Evolutionary conservation across 2,113 vertebrate genomes (phyloP).

Genomic region (Etia nguti): DNA sequence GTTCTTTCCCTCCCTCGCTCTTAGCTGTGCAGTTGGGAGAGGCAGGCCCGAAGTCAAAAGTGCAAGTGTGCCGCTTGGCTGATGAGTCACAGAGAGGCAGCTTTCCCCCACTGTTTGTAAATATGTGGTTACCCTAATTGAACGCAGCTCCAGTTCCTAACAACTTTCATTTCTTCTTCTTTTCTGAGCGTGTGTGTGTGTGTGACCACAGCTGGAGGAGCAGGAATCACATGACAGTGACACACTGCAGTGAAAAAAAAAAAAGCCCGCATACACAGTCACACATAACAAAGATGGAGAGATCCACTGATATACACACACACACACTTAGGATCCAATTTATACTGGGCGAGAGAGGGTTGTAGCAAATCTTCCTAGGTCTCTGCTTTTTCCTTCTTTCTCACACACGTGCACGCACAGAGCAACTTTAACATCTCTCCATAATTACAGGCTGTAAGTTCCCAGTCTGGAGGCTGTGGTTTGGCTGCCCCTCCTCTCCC

Average conservation of each 20-base stretch:
- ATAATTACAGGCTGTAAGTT: constrained; percentile 67
- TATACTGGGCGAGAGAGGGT: not conserved
- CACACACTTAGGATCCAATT: not conserved
- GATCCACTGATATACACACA: not conserved
- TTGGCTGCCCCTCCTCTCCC: constrained; percentile 62
- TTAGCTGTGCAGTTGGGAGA: constrained; percentile 33
- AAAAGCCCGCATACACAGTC: not conserved
- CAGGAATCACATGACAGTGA: constrained; percentile 20
- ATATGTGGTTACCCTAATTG: constrained; percentile 73
- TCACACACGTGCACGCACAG: not conserved
- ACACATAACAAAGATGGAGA: constrained; percentile 7
- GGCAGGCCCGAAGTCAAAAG: constrained; percentile 63
- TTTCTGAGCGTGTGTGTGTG: not conserved
- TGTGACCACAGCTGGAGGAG: constrained; percentile 38
- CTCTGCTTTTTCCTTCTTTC: not conserved
- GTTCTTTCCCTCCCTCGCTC: constrained; percentile 20
- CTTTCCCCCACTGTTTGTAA: constrained; percentile 69
- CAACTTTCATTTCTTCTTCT: constrained; percentile 64
- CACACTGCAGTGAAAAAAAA: not conserved
- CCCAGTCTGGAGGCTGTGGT: constrained; percentile 64
- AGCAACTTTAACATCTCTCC: constrained; percentile 52
- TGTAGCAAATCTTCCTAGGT: not conserved
- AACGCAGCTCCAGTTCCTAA: constrained; percentile 62
- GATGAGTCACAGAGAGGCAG: constrained; percentile 66
- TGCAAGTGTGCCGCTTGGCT: constrained; percentile 67